Evolutionary conservation across 2,888 invertebrate species (phyloP).

Genomic region (Drosophila melanosoma): DNA sequence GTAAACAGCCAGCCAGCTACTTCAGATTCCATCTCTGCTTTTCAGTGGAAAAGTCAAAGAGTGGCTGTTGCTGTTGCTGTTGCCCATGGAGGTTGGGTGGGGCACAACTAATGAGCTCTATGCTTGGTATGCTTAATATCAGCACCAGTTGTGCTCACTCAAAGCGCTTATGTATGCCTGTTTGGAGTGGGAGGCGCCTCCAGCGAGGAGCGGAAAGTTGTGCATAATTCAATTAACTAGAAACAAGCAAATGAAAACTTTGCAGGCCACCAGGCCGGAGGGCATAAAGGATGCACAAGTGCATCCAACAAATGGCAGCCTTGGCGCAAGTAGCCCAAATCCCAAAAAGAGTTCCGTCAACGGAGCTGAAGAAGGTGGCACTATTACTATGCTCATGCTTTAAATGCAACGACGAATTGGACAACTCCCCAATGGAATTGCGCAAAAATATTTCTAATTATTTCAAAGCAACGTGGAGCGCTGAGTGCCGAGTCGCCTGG

Average conservation of each 20-base stretch:
- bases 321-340: conserved; percentile 3
- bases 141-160: conserved; percentile 49
- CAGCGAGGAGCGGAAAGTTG: conserved; percentile 67
- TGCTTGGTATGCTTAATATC: conserved; percentile 65
- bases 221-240: conserved; percentile 78
- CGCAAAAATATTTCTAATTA: conserved; percentile 79
- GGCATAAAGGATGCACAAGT: conserved; percentile 45
- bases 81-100: conserved; percentile 11
- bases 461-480: conserved; percentile 43
- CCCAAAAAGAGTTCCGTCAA: conserved; percentile 11
- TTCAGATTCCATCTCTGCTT: not conserved
- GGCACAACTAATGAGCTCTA: conserved; percentile 61
- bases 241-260: conserved; percentile 78
- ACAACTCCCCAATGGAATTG: conserved; percentile 59
- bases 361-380: not conserved
- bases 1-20: conserved; percentile 31
- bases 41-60: conserved; percentile 50
- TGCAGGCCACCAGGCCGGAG: conserved; percentile 55
- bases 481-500: conserved; percentile 15
- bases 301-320: conserved; percentile 21
- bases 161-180: conserved; percentile 68
- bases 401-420: conserved; percentile 54
- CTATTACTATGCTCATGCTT: conserved; percentile 18
- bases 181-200: conserved; percentile 34
- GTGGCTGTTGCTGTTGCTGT: conserved; percentile 46